A percentile compares a stretch with the other conserved stretches of the same genome.
These are phyloP conservation scores for Pedetes capensis DNA, from an alignment of 2,113 vertebrate species.

Conservation along the genomic window DNA sequence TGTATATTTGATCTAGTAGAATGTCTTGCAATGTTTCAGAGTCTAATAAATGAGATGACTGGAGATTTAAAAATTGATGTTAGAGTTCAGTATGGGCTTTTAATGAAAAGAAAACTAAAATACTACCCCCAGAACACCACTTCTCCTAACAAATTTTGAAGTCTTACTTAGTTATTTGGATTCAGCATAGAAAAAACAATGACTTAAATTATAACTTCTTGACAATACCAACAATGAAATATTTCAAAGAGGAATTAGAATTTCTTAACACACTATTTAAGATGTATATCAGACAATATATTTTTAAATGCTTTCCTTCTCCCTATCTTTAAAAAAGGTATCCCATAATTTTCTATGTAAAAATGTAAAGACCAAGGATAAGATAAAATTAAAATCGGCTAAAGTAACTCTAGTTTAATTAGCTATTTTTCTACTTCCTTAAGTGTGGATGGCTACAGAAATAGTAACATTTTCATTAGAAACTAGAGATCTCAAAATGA, in stretches of 20 bases:
- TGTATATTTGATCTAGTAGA: neutral
- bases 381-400: conserved; percentile 63
- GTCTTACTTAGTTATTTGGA: neutral
- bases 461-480: conserved; percentile 33
- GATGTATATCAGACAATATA: neutral
- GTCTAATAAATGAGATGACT: neutral
- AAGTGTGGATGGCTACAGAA: conserved; percentile 35
- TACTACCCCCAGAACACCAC: neutral
- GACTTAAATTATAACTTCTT: neutral
- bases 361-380: neutral
- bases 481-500: conserved; percentile 46
- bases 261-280: neutral
- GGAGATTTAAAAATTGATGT: neutral
- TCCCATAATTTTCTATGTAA: neutral
- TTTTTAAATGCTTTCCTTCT: neutral
- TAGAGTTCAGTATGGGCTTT: neutral
- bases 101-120: neutral
- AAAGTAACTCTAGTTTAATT: neutral
- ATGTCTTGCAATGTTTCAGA: neutral
- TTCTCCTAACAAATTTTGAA: neutral
- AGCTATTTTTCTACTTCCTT: conserved; percentile 30
- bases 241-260: neutral
- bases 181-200: neutral
- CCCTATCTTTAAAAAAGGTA: neutral
- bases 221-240: neutral